These are phyloP conservation scores for Netelia virgata DNA, from an alignment of 2,888 invertebrate species.

Conservation along the genomic window DNA sequence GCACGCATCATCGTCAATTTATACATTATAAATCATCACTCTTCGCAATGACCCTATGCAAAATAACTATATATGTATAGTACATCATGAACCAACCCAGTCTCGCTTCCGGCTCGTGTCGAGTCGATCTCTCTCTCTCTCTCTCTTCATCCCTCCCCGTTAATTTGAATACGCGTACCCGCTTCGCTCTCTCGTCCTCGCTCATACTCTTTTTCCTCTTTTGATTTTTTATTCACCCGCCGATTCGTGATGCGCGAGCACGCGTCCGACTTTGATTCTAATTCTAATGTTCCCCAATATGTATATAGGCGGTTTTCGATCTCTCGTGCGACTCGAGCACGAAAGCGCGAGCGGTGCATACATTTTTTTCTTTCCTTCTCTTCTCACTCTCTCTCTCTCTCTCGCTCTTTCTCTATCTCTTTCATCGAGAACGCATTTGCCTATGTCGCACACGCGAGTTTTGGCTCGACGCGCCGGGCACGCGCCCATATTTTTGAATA, in stretches of 20 bases:
- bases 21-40: conserved; percentile 73
- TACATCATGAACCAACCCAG: conserved; percentile 25
- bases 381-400: not conserved
- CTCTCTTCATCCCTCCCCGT: conserved; percentile 49
- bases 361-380: conserved; percentile 53
- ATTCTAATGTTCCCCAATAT: conserved; percentile 77
- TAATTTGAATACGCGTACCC: conserved; percentile 77
- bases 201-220: conserved; percentile 61
- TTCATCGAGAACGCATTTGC: conserved; percentile 55
- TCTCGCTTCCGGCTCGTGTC: conserved; percentile 77
- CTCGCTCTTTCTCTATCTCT: not conserved
- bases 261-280: conserved; percentile 81
- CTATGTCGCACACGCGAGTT: conserved; percentile 26
- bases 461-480: conserved; percentile 53
- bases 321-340: conserved; percentile 51
- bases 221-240: conserved; percentile 51
- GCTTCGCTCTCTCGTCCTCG: conserved; percentile 62
- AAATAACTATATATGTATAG: conserved; percentile 30
- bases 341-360: conserved; percentile 67
- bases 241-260: conserved; percentile 76
- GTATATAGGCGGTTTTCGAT: conserved; percentile 47
- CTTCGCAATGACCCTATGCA: conserved; percentile 50
- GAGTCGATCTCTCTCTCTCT: conserved; percentile 39
- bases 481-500: conserved; percentile 69
- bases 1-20: conserved; percentile 66